phyloP scores from a whole-genome alignment of 1,140 invertebrate genomes.

The Drosophila rhopaloa region DNA sequence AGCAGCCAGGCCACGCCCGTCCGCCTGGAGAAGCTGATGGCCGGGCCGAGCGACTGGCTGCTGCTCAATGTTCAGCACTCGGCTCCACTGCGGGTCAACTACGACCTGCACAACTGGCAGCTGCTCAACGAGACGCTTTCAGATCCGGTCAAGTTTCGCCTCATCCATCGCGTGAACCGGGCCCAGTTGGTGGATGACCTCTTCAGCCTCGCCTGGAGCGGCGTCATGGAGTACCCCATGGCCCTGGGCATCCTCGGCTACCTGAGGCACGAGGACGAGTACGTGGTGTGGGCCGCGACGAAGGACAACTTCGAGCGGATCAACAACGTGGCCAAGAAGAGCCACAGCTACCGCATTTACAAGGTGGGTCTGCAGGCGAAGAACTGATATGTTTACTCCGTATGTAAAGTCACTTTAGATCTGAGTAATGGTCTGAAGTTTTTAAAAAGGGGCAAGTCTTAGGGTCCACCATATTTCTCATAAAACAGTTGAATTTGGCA shows the following conservation, averaged over 20 bases:
- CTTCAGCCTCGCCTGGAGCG: constrained; percentile 9
- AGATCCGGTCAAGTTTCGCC: not conserved
- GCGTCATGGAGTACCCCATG: not conserved
- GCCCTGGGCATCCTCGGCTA: constrained; percentile 5
- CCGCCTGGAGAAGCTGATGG: not conserved
- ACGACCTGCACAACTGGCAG: constrained; percentile 12
- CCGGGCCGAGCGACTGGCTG: not conserved
- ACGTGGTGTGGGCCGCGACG: constrained; percentile 4
- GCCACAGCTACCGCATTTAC: constrained; percentile 1
- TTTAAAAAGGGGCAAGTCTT: too few species aligned
- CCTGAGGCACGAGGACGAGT: constrained; percentile 15
- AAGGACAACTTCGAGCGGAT: constrained; percentile 6
- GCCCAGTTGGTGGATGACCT: constrained; percentile 11
- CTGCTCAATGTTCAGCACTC: constrained; percentile 5
- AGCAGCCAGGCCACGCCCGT: not conserved
- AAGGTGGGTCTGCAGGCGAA: constrained; percentile 1
- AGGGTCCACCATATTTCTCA: too few species aligned
- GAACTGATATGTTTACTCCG: too few species aligned
- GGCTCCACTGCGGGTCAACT: constrained; percentile 6
- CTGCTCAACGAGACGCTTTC: constrained; percentile 11
- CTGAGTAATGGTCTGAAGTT: too few species aligned
- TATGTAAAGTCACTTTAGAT: too few species aligned
- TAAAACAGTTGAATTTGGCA: too few species aligned
- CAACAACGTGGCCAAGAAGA: constrained; percentile 9
- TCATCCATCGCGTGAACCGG: constrained; percentile 6